phyloP scores from a whole-genome alignment of 2,888 invertebrate species.

The Cataglyphis livida region DNA sequence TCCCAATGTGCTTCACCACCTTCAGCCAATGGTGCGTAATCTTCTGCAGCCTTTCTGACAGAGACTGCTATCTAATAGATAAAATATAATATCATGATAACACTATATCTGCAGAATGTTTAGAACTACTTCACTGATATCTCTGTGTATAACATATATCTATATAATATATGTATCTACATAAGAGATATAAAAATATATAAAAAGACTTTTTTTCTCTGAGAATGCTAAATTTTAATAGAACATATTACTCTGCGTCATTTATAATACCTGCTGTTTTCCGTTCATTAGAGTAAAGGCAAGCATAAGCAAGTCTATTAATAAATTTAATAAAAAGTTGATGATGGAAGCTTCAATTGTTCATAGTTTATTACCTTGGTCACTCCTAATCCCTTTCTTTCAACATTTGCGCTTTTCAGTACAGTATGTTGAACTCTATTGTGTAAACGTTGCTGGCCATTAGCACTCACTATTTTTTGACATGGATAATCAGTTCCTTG shows the following conservation, averaged over 20 bases:
- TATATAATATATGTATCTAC: not conserved
- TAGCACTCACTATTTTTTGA: conserved; percentile 91
- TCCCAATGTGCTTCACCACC: conserved; percentile 99
- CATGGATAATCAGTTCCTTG: conserved; percentile 97
- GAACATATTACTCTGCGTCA: conserved; percentile 21
- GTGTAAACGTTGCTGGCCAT: conserved; percentile 93
- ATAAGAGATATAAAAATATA: not conserved
- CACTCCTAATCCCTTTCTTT: conserved; percentile 94
- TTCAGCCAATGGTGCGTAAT: conserved; percentile 94
- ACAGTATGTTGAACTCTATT: conserved; percentile 95
- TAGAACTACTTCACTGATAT: not conserved
- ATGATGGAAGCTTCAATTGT: not conserved
- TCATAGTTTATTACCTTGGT: conserved; percentile 90
- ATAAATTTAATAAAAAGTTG: conserved; percentile 37
- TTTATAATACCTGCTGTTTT: conserved; percentile 81
- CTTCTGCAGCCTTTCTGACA: conserved; percentile 91
- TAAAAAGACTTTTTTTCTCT: not conserved
- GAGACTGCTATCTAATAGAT: conserved; percentile 89
- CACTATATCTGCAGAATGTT: not conserved
- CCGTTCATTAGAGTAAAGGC: conserved; percentile 69
- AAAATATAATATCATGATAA: not conserved
- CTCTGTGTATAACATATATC: not conserved
- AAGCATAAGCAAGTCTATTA: conserved; percentile 57
- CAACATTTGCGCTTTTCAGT: conserved; percentile 94
- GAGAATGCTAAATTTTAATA: not conserved